phyloP scores from a whole-genome alignment of 23 tunicate species.

The Ascidia mentula region DNA sequence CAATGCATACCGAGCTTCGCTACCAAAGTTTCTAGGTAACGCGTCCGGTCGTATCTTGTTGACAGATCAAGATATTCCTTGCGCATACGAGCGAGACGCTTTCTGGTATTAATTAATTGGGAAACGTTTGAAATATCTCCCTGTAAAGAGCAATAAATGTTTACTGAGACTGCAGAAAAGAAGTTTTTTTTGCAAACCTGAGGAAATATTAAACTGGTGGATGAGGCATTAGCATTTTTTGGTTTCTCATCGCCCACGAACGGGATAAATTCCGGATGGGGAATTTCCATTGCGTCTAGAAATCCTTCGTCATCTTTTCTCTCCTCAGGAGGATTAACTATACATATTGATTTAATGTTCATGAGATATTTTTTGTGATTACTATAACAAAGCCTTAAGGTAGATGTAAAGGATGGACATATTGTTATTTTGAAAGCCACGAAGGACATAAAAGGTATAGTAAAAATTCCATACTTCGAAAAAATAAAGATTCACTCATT shows the following conservation, averaged over 20 bases:
- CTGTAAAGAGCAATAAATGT: background rate
- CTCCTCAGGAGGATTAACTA: constrained; percentile 31
- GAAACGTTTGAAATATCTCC: constrained; percentile 37
- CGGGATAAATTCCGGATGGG: constrained; percentile 35
- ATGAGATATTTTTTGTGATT: too few relatives aligned
- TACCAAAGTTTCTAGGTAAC: constrained; percentile 40
- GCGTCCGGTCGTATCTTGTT: constrained; percentile 48
- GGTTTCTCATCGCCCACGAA: background rate
- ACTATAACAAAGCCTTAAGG: too few relatives aligned
- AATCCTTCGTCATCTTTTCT: constrained; percentile 64
- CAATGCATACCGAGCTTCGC: constrained; percentile 29
- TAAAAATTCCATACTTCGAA: constrained; percentile 29
- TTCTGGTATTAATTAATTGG: constrained; percentile 31
- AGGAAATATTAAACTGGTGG: constrained; percentile 2
- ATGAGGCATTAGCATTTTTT: constrained; percentile 1
- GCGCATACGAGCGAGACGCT: constrained; percentile 40
- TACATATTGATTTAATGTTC: too few relatives aligned
- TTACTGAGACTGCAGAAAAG: background rate
- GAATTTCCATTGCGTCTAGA: constrained; percentile 19
- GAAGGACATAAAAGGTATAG: too few relatives aligned
- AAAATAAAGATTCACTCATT: constrained; percentile 75
- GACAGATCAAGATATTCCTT: constrained; percentile 38
- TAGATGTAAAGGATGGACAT: too few relatives aligned
- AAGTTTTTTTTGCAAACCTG: background rate
- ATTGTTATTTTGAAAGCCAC: too few relatives aligned